Evolutionary conservation across 1,140 invertebrate species (phyloP).

Genomic region (Rhopalosiphum maidis): DNA sequence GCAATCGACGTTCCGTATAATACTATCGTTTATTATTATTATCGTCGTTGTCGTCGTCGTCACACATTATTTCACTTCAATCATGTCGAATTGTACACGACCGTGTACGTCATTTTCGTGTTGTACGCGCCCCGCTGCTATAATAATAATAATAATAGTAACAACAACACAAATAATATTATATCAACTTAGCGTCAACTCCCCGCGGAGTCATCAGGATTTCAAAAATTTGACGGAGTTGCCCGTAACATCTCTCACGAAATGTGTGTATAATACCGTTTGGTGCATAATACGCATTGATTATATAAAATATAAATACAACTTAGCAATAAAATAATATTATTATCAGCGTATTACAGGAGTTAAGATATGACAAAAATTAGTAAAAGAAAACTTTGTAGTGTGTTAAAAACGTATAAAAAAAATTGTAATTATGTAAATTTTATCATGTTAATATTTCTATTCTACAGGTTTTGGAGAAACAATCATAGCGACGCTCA

Average conservation of each 20-base stretch:
- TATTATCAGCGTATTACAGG: not conserved
- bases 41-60: not conserved
- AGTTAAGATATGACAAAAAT: not conserved
- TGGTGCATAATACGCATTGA: not conserved
- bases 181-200: not conserved
- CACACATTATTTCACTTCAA: not conserved
- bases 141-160: not conserved
- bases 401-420: not conserved
- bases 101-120: not conserved
- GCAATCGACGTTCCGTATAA: not conserved
- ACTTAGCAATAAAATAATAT: not conserved
- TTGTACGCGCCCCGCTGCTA: not conserved
- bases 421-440: not conserved
- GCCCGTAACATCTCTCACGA: not conserved
- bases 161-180: not conserved
- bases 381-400: not conserved
- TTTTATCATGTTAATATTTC: not conserved
- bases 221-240: not conserved
- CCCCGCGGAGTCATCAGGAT: too few relatives aligned
- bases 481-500: not conserved
- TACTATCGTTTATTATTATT: not conserved
- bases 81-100: not conserved
- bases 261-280: not conserved
- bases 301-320: not conserved
- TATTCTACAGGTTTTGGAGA: not conserved